Evolutionary conservation across 2,888 invertebrate species (phyloP), one percentile per base, ranked within the genome.

Genomic region (Polyommatus icarus): DNA sequence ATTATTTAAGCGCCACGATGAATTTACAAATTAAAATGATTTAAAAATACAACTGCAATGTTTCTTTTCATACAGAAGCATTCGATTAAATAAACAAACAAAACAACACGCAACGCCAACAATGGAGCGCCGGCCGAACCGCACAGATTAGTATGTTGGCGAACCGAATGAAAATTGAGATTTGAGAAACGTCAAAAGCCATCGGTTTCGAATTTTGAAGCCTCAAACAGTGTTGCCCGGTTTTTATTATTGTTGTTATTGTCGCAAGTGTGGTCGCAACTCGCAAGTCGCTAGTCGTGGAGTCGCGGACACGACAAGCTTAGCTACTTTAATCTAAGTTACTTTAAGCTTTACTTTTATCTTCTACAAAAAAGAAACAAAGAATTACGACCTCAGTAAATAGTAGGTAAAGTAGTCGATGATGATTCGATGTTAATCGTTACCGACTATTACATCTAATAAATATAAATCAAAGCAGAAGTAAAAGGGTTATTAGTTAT

Each of bases 51-150:
- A 78, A 80, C 80, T 79, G 80, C 78, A 50, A 59, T 72, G 78
- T 61, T 78, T 78, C 76, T 87, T 90, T 91, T 90, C 88, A 90
- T 89, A 89, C 88, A 89, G 85, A 82, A 90, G 91, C 88, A 85
- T 86, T 87, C 85, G n/a, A 61, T 57, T 72, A 59, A 77, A 75
- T 73, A 75, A 29, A 75, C 75, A 50, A 75, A 50, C 75, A 54
- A 54, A 54, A 75, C 54, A 75, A 50, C 29, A 73, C 50, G 24
- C 46, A 75, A 50, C 50, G 75, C 75, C 50, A 50, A 54, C 54
- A 75, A 50, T 29, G 29, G 46, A 75, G 50, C 75, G 18, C 75
- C 75, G 46, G 75, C 54, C 75, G 54, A 54, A 54, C 75, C 75
- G 75, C n/a, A n/a, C n/a, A n/a, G n/a, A n/a, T n/a, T n/a, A n/a